Percentiles rank a stretch among this genome's conserved stretches.
Evolutionary conservation across 2,113 vertebrate species (phyloP).

Genomic region (Sisor rabdophorus): DNA sequence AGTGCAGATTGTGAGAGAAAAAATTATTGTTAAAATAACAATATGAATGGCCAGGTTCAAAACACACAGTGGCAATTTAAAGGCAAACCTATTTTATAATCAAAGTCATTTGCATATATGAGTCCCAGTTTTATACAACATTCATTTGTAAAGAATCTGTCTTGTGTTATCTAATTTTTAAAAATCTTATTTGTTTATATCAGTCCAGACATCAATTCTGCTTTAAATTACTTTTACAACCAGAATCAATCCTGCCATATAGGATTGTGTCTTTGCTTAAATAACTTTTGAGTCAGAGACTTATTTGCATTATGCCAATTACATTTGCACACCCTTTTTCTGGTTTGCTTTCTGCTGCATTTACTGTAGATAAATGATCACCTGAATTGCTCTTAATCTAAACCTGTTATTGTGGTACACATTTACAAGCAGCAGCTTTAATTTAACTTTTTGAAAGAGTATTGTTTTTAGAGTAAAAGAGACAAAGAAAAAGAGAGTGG

Average conservation of each 20-base stretch:
- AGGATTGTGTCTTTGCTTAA: neutral
- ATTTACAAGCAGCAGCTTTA: neutral
- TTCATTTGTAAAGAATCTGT: neutral
- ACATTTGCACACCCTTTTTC: neutral
- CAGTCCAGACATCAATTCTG: slow-evolving; percentile 35
- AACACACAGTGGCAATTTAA: neutral
- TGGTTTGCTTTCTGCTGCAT: neutral
- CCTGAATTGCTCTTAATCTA: neutral
- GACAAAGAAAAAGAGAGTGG: too few species aligned
- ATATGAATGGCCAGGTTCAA: neutral
- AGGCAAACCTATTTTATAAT: neutral
- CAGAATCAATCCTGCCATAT: slow-evolving; percentile 39
- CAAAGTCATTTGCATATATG: neutral
- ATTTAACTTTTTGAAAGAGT: too few species aligned
- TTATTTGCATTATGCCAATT: slow-evolving; percentile 6
- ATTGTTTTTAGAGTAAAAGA: too few species aligned
- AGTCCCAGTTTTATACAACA: neutral
- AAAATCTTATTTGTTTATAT: slow-evolving; percentile 14
- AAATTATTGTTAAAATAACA: too few species aligned
- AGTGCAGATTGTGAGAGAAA: too few species aligned
- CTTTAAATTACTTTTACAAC: slow-evolving; percentile 54
- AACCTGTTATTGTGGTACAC: neutral
- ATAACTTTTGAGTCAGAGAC: neutral
- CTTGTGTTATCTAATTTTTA: neutral
- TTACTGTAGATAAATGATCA: neutral